Evolutionary conservation across 1,140 invertebrate genomes (phyloP).

Genomic region (Octopus bimaculoides): DNA sequence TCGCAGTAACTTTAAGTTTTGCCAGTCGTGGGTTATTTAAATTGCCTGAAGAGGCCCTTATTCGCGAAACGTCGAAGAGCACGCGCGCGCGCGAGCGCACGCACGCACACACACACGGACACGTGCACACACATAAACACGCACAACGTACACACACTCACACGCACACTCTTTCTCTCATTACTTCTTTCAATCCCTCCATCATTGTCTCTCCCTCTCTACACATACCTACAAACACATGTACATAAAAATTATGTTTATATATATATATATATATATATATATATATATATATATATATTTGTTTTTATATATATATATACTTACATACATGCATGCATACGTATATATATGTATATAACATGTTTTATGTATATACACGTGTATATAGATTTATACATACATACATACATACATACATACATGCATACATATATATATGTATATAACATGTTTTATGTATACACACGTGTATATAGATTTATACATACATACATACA

Average conservation of each 20-base stretch:
- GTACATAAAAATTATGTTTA: neutral
- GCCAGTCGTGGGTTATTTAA: too few relatives aligned
- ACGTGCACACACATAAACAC: constrained; percentile 16
- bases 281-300: neutral
- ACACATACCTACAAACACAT: neutral
- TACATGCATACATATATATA: neutral
- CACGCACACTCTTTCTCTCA: neutral
- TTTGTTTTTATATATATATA: neutral
- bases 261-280: neutral
- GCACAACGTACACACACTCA: constrained; percentile 19
- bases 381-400: too few relatives aligned
- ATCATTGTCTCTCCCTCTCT: neutral
- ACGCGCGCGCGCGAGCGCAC: constrained; percentile 16
- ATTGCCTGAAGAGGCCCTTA: too few relatives aligned
- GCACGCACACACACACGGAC: constrained; percentile 3
- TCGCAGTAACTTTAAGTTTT: too few relatives aligned
- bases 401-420: too few relatives aligned
- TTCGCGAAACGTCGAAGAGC: too few relatives aligned
- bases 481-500: too few relatives aligned
- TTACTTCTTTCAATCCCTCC: too few relatives aligned
- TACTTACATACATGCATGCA: neutral
- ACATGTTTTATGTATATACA: neutral
- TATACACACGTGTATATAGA: too few relatives aligned
- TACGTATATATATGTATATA: neutral
- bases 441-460: neutral